Evolutionary conservation across 2,888 invertebrate genomes (phyloP).

Genomic region (Chymomyza fuscimana): DNA sequence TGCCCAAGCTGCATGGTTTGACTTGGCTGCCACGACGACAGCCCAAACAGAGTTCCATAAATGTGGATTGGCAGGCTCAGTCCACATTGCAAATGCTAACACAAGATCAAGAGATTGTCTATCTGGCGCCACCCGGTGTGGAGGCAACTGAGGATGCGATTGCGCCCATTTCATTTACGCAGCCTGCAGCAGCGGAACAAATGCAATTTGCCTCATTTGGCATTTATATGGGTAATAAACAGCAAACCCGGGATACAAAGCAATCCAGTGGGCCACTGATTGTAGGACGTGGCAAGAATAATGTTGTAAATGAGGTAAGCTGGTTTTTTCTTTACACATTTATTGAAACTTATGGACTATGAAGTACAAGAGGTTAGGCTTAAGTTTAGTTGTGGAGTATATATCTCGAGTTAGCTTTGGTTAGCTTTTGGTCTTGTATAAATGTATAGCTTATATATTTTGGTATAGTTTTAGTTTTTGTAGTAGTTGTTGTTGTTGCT

Average conservation of each 20-base stretch:
- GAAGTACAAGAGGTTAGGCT: constrained; percentile 70
- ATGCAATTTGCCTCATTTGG: constrained; percentile 80
- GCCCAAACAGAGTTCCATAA: constrained; percentile 79
- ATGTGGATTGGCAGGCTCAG: constrained; percentile 82
- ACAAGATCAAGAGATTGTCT: constrained; percentile 82
- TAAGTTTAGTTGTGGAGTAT: constrained; percentile 41
- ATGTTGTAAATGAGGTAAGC: constrained; percentile 81
- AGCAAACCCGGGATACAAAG: constrained; percentile 34
- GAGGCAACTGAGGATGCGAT: constrained; percentile 78
- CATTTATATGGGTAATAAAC: constrained; percentile 79
- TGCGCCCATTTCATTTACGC: constrained; percentile 76
- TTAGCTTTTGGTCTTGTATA: constrained; percentile 34
- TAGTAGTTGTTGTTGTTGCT: constrained; percentile 47
- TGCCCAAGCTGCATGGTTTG: constrained; percentile 81
- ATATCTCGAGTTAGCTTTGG: constrained; percentile 17
- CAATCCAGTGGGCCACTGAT: constrained; percentile 71
- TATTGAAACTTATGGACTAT: constrained; percentile 63
- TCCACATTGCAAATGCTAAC: constrained; percentile 84
- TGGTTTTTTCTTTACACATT: constrained; percentile 23
- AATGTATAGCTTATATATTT: constrained; percentile 45
- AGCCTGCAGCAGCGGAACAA: constrained; percentile 55
- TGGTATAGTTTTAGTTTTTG: constrained; percentile 52
- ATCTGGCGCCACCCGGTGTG: constrained; percentile 79
- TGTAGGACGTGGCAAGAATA: constrained; percentile 78
- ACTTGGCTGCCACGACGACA: constrained; percentile 82